These are phyloP conservation scores for Alouatta palliata DNA, from an alignment of 2,113 vertebrate genomes.

Conservation along the genomic window DNA sequence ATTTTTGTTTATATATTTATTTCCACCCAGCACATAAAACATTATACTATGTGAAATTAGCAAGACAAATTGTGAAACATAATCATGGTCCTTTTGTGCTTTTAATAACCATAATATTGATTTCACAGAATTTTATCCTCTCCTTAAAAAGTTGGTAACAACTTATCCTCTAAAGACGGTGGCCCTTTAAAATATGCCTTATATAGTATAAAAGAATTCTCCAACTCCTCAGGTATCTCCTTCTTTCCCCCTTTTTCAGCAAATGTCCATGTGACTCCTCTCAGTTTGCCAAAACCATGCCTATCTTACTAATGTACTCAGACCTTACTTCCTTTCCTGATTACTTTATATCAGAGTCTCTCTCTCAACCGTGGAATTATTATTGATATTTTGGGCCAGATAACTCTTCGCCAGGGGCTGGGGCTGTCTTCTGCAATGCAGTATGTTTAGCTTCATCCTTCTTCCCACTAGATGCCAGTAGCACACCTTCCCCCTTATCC, in stretches of 20 bases:
- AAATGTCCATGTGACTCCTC: not conserved
- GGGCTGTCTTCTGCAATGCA: not conserved
- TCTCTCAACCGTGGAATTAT: not conserved
- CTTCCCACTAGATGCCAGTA: not conserved
- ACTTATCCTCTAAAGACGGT: not conserved
- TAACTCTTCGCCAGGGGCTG: not conserved
- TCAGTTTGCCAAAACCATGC: not conserved
- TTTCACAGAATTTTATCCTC: not conserved
- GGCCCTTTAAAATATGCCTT: constrained; percentile 30
- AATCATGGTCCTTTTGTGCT: not conserved
- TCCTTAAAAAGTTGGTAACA: not conserved
- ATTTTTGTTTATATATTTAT: not conserved
- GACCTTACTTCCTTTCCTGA: not conserved
- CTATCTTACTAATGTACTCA: not conserved
- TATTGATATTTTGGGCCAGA: not conserved
- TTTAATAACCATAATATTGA: not conserved
- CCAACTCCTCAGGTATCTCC: not conserved
- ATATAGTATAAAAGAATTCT: not conserved
- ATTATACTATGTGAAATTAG: not conserved
- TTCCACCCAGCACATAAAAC: not conserved
- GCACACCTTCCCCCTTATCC: not conserved
- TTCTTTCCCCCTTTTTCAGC: not conserved
- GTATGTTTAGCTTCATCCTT: not conserved
- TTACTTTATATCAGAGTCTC: not conserved
- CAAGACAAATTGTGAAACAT: not conserved